A percentile compares a stretch with the other conserved stretches of the same genome.
Evolutionary conservation across 1,140 invertebrate genomes (phyloP).

Genomic region (Berghia stephanieae): DNA sequence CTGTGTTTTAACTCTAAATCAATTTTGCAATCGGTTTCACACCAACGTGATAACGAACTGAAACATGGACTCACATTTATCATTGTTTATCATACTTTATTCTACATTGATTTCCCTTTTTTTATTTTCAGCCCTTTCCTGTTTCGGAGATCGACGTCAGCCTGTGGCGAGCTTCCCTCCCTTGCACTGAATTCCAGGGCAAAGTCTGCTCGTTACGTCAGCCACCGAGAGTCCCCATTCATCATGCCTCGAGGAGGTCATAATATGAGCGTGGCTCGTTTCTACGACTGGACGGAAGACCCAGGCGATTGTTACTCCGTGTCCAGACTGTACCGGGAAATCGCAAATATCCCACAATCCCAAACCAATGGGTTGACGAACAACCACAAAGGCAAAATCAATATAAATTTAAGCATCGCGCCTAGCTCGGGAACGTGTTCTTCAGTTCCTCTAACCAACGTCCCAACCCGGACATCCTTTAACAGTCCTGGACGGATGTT

Average conservation of each 20-base stretch:
- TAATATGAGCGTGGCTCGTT: slow-evolving; percentile 49
- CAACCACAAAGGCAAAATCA: not conserved
- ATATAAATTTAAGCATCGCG: not conserved
- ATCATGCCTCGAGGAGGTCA: slow-evolving; percentile 41
- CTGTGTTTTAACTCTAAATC: no score
- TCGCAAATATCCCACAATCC: slow-evolving; percentile 36
- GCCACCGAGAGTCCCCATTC: not conserved
- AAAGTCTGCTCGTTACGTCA: slow-evolving; percentile 37
- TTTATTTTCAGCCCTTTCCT: slow-evolving; percentile 40
- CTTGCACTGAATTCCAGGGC: slow-evolving; percentile 41
- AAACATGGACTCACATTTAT: no score
- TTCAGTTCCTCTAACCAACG: not conserved
- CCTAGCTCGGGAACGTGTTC: not conserved
- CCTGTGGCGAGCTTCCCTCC: slow-evolving; percentile 35
- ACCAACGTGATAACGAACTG: no score
- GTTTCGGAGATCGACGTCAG: slow-evolving; percentile 39
- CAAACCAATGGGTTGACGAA: not conserved
- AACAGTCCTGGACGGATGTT: slow-evolving; percentile 54
- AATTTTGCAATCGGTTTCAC: no score
- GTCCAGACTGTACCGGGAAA: slow-evolving; percentile 51
- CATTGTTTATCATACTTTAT: no score
- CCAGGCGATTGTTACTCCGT: slow-evolving; percentile 44
- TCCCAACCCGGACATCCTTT: not conserved
- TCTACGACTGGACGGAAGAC: slow-evolving; percentile 57
- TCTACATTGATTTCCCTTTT: no score